These are phyloP conservation scores for Dyspetes luteomarginatus DNA, from an alignment of 2,888 invertebrate genomes.

Conservation along the genomic window DNA sequence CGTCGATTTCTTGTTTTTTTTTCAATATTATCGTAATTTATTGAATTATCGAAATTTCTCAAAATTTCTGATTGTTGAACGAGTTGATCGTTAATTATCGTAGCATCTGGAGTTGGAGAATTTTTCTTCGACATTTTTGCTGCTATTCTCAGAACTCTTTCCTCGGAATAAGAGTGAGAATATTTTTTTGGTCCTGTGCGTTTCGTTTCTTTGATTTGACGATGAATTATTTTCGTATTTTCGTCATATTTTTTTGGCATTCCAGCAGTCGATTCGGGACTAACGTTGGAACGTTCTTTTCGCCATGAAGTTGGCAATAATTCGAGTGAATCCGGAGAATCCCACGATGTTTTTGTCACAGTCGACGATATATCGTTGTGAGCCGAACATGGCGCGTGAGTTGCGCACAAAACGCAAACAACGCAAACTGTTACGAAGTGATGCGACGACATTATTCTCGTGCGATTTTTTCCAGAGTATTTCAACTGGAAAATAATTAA, in stretches of 20 bases:
- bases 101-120: constrained; percentile 24
- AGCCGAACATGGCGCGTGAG: constrained; percentile 90
- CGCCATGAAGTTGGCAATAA: constrained; percentile 16
- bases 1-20: constrained; percentile 83
- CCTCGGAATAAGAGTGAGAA: constrained; percentile 56
- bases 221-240: neutral
- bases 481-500: neutral
- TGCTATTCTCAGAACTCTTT: constrained; percentile 39
- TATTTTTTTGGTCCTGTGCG: constrained; percentile 41
- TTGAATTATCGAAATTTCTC: constrained; percentile 8
- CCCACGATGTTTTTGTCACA: constrained; percentile 6
- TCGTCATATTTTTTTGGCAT: neutral
- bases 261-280: constrained; percentile 57
- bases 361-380: constrained; percentile 84
- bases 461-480: neutral
- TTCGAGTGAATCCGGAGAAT: constrained; percentile 44
- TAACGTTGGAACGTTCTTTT: constrained; percentile 42
- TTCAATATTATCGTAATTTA: constrained; percentile 61
- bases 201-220: constrained; percentile 23
- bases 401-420: constrained; percentile 91
- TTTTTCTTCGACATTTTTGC: constrained; percentile 23
- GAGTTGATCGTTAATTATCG: constrained; percentile 73
- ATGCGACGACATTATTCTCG: constrained; percentile 83
- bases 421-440: constrained; percentile 92
- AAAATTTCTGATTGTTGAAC: constrained; percentile 68